Evolutionary conservation across 2,888 invertebrate species (phyloP), one percentile per base, ranked within the genome.

Genomic region (Hydrotaea cyrtoneurina): DNA sequence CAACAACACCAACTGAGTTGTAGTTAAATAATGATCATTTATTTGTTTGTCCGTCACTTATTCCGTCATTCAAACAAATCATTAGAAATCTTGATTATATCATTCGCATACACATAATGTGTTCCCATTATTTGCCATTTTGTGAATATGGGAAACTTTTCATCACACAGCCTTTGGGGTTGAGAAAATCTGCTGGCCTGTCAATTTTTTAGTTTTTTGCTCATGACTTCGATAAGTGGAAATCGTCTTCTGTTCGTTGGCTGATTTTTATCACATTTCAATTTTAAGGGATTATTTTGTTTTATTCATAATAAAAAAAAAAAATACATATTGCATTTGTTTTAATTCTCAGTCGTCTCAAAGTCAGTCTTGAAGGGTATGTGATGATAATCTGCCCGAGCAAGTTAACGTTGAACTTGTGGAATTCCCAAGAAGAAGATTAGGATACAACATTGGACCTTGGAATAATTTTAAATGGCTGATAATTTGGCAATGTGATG

Each of bases 361-460:
- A 31, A 31, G 2, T 2, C 15, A 21, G 69, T 69, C 43, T 1
- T 26, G 13, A 15, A 46, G 21, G 21, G 19, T 62, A 8, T 23
- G 71, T 2, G 78, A 78, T 84, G 55, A 43, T 46, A 31, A 81
- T 84, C 84, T 81, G 75, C 75, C 46, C 62, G 83, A 46, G 72
- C 26, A 57, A 71, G 36, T 80, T 19, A 46, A 43, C 59, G 78
- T 66, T 57, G 15, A 62, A 21, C 15, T 62, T 31, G 26, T 23
- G 17, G 19, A 53, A 53, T 53, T 53, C 19, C 11, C 53, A 15
- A 17, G 53, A 53, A 53, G 31, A 7, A 31, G 31, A 2, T 31
- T 31, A 31, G 7, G 31, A 4, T 31, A 31, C 31, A 31, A n/a
- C 7, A 31, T 31, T 31, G 31, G 2, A 7, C 31, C 31, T 4